Evolutionary conservation across 2,888 invertebrate species (phyloP).

Genomic region (Cosmia pyralina): DNA sequence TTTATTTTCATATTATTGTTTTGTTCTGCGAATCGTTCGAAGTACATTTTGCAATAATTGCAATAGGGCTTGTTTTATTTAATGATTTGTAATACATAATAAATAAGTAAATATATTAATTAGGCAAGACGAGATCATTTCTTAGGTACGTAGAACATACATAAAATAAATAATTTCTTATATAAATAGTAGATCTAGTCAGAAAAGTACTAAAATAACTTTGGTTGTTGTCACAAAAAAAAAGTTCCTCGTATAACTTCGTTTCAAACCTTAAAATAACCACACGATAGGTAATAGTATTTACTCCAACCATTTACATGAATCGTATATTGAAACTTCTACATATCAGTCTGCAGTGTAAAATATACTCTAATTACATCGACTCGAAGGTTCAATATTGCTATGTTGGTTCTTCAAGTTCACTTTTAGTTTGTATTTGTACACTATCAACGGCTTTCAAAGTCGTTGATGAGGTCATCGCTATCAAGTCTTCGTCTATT

Average conservation of each 20-base stretch:
- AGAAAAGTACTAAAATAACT: conserved; percentile 47
- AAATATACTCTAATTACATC: conserved; percentile 81
- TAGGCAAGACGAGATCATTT: conserved; percentile 16
- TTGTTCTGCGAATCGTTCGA: no score
- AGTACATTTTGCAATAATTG: conserved; percentile 3
- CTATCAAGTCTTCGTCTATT: conserved; percentile 83
- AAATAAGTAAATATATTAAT: neutral
- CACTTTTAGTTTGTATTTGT: conserved; percentile 71
- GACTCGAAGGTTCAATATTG: conserved; percentile 76
- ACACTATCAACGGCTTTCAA: conserved; percentile 72
- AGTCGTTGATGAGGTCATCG: conserved; percentile 80
- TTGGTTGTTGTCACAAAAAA: conserved; percentile 39
- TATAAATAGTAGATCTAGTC: conserved; percentile 54
- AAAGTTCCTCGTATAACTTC: conserved; percentile 33
- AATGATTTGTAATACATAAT: neutral
- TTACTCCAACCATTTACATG: conserved; percentile 74
- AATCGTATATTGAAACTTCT: conserved; percentile 80
- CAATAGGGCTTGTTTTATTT: neutral
- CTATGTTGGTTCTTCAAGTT: conserved; percentile 86
- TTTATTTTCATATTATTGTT: neutral
- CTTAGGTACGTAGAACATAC: neutral
- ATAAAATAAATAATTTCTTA: conserved; percentile 47
- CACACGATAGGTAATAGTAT: conserved; percentile 56
- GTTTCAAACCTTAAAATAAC: conserved; percentile 53
- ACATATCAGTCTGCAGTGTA: conserved; percentile 89